phyloP scores from a whole-genome alignment of 2,113 vertebrate genomes.

The Notechis scutatus region DNA sequence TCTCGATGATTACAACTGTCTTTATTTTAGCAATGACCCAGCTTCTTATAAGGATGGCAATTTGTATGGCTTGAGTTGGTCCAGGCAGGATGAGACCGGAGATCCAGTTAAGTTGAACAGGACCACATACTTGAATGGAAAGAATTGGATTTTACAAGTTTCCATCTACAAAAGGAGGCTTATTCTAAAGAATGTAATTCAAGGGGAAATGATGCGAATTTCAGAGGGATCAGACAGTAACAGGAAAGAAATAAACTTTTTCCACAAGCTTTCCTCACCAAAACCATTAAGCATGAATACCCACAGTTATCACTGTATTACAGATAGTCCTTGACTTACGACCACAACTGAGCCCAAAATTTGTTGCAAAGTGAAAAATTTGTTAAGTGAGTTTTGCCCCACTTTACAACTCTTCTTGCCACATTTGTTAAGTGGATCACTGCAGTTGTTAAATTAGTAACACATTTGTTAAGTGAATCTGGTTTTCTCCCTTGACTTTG shows the following conservation, averaged over 20 bases:
- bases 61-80: not conserved
- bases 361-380: too few species aligned
- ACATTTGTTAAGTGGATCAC: too few species aligned
- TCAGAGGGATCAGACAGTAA: not conserved
- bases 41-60: not conserved
- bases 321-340: too few species aligned
- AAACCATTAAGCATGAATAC: not conserved
- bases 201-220: not conserved
- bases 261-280: not conserved
- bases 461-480: too few species aligned
- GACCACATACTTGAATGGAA: not conserved
- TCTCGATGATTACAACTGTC: not conserved
- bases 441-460: too few species aligned
- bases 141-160: not conserved
- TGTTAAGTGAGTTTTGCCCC: too few species aligned
- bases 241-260: not conserved
- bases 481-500: too few species aligned
- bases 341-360: too few species aligned
- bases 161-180: not conserved
- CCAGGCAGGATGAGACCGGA: not conserved
- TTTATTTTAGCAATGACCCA: not conserved
- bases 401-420: too few species aligned
- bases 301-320: not conserved
- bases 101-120: not conserved
- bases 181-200: not conserved